Base-by-base conservation (phyloP, 2,797 vertebrate genomes). In the Acipenser ruthenus region DNA sequence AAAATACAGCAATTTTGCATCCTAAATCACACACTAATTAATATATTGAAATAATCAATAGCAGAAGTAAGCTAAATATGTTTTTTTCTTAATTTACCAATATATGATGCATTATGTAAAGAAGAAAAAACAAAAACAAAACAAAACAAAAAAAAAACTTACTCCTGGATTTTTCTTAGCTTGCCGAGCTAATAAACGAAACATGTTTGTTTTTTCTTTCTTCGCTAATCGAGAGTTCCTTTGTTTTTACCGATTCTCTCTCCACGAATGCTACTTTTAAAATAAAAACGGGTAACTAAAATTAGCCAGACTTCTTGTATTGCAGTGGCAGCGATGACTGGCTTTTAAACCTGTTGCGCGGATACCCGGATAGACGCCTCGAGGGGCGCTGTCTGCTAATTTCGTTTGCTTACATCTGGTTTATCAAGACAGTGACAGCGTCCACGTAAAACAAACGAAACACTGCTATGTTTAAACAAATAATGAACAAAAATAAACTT, bases 81-180 rank as follows among this genome's bases (percentile, higher is more conserved):
- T 37, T 37, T 37, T 37, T 37, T 37, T 37, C 23, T 37, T 37
- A 3, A 37, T 37, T 37, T 37, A 37, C 23, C 23, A 37, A 37
- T 3, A 37, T 23, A 37, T 37, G 23, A 37, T 7, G 7, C 7
- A 13, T 60, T 15, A 60, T 60, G 58, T 8, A 3, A 8, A 51
- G 37, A 13, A 49, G 15, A 18, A 18, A 18, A 60, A 8, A 6
- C 6, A 48, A 47, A 67, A 52, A 68, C 10, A 6, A 73, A 64
- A 13, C n/a, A 50, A 50, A 73, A 53, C 8, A 10, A 50, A 18
- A 18, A 18, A 1, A 1, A 1, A 1, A 83, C 86, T 77, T 86
- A 87, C 85, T 82, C 85, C 85, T 10, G 83, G 86, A 76, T 88
- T 82, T 69, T 83, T 87, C 80, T 74, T 84, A 52, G 74, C 78